A percentile compares a stretch with the other conserved stretches of the same genome.
phyloP scores from a whole-genome alignment of 1,140 invertebrate genomes.

The Aleiodes sp. region DNA sequence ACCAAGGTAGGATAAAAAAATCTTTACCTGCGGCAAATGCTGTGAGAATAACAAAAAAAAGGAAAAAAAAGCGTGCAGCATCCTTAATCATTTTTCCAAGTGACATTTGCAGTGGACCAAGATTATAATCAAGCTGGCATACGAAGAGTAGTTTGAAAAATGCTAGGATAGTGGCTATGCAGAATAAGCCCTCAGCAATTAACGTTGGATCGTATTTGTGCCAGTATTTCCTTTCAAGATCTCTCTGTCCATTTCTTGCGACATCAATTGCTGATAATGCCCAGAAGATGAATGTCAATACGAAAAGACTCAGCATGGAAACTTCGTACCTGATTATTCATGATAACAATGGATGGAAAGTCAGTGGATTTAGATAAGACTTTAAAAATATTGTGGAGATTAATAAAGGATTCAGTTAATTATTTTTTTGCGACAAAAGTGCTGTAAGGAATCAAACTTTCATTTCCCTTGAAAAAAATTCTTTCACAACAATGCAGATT shows the following conservation, averaged over 20 bases:
- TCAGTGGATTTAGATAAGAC: too few relatives aligned
- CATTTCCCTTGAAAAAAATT: too few relatives aligned
- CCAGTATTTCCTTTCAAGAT: constrained; percentile 75
- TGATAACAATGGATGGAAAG: too few relatives aligned
- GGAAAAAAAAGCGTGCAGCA: constrained; percentile 67
- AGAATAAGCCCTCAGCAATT: constrained; percentile 77
- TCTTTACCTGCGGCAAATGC: constrained; percentile 65
- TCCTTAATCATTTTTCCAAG: constrained; percentile 71
- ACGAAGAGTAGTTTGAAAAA: constrained; percentile 69
- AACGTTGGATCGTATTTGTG: constrained; percentile 75
- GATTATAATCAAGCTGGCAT: constrained; percentile 68
- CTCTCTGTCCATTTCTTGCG: constrained; percentile 55
- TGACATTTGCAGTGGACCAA: constrained; percentile 71
- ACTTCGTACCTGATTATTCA: constrained; percentile 62
- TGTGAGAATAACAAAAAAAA: constrained; percentile 68
- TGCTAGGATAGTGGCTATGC: constrained; percentile 77
- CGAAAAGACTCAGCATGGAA: constrained; percentile 61
- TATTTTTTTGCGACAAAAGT: too few relatives aligned
- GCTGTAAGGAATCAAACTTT: too few relatives aligned
- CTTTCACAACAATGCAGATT: too few relatives aligned
- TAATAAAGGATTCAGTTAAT: too few relatives aligned
- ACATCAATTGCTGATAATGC: constrained; percentile 62
- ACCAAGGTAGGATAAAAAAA: not conserved
- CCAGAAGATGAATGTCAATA: constrained; percentile 67
- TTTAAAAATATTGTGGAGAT: too few relatives aligned